These are phyloP conservation scores for Eretmochelys imbricata DNA, from an alignment of 2,113 vertebrate species.

Conservation along the genomic window DNA sequence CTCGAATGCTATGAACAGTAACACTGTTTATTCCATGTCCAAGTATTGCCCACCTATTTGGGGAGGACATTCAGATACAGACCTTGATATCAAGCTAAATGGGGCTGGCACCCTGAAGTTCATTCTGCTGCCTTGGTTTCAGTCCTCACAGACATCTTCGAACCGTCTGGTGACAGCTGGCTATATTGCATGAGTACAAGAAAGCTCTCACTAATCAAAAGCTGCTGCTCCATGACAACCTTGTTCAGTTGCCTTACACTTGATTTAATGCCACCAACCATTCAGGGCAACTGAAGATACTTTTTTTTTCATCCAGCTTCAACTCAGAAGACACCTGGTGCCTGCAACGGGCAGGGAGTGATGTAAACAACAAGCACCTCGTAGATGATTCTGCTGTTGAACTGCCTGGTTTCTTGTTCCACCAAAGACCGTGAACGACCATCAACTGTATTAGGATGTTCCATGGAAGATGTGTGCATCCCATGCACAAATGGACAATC, in stretches of 20 bases:
- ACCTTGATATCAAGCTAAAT: not conserved
- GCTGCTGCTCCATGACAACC: not conserved
- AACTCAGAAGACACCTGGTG: not conserved
- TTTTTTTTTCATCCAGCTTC: not conserved
- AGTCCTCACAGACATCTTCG: not conserved
- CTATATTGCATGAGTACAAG: not conserved
- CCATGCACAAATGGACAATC: not conserved
- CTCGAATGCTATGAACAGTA: not conserved
- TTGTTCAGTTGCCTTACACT: not conserved
- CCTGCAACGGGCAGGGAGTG: not conserved
- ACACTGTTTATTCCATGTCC: not conserved
- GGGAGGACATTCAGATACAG: not conserved
- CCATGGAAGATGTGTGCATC: no score
- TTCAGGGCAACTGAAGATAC: not conserved
- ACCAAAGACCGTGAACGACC: not conserved
- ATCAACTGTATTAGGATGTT: not conserved
- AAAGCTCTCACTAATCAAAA: not conserved
- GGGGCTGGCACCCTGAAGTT: not conserved
- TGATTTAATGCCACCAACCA: not conserved
- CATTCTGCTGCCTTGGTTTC: not conserved
- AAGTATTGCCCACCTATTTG: not conserved
- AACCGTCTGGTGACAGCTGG: not conserved
- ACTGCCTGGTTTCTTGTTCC: not conserved
- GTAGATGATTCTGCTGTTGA: not conserved
- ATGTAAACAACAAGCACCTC: not conserved